Percentiles rank a stretch among this genome's conserved stretches.
phyloP scores from a whole-genome alignment of 2,797 vertebrate genomes.

The Acipenser transmontanus region DNA sequence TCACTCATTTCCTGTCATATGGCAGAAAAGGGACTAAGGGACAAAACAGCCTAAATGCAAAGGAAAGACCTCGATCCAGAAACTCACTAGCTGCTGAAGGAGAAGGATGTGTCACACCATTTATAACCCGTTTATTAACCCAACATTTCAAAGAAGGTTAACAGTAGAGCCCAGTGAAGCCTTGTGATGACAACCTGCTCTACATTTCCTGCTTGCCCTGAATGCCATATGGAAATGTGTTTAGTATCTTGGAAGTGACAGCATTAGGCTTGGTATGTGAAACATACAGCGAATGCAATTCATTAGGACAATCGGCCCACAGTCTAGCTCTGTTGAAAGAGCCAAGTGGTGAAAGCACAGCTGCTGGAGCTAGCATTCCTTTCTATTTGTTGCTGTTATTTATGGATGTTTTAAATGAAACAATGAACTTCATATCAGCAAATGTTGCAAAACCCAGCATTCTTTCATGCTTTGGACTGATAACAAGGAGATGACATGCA shows the following conservation, averaged over 20 bases:
- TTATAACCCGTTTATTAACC: conserved; percentile 30
- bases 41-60: conserved; percentile 6
- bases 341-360: conserved; percentile 21
- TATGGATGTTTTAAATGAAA: conserved; percentile 20
- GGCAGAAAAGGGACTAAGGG: too few relatives aligned
- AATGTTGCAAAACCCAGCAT: background rate
- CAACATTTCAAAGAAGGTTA: conserved; percentile 30
- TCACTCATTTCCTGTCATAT: conserved; percentile 12
- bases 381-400: conserved; percentile 18
- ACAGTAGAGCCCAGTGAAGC: background rate
- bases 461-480: background rate
- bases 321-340: conserved; percentile 16
- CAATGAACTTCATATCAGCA: conserved; percentile 2
- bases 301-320: conserved; percentile 21
- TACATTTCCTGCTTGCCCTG: background rate
- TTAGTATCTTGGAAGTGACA: conserved; percentile 19
- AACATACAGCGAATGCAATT: conserved; percentile 24
- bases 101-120: conserved; percentile 41
- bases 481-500: background rate
- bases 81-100: conserved; percentile 35
- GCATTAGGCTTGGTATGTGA: conserved; percentile 27
- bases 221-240: conserved; percentile 8
- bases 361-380: conserved; percentile 17
- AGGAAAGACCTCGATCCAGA: conserved; percentile 43
- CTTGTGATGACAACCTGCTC: background rate